Base-by-base conservation (phyloP, 2,797 vertebrate species). In the Scarus forsteni region DNA sequence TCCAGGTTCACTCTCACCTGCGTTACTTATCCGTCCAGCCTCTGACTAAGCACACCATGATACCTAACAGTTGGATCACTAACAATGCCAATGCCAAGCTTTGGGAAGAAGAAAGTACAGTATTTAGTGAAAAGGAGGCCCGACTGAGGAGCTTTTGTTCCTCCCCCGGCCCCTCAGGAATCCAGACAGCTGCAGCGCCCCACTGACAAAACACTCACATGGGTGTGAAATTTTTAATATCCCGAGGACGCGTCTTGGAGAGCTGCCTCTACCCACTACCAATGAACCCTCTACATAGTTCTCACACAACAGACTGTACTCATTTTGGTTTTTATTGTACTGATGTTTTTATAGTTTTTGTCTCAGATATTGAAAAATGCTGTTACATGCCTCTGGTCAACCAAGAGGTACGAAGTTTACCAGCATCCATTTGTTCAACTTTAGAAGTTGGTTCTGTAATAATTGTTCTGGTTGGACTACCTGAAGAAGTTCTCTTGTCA, bases 131-230 rank as follows among this genome's bases (percentile, higher is more conserved):
- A 56, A 58, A 57, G 38, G 71, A 72, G 63, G 64, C 56, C 73
- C 9, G 14, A 68, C 62, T 73, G 63, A 84, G 81, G 71, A 86
- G n/a, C 50, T 10, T 12, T 76, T 75, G 74, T 86, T 66, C 74
- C 55, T 3, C 76, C 63, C 64, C 75, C 45, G 11, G 57, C 68
- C 82, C 66, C 85, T 79, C 70, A 85, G 85, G 89, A 90, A 92
- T 85, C 75, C 45, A 40, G 68, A 84, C 84, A 90, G 85, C 89
- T 89, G 86, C 81, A 70, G 80, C 75, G n/a, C 82, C 79, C 75
- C 53, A 50, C 77, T 86, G 84, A 85, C 75, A 68, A 85, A 92
- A 87, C 82, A 18, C 75, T 85, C 88, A 84, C 66, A 34, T 70
- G 79, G 83, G 84, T 89, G 90, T 82, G 85, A 94, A 66, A 73